Evolutionary conservation across 2,888 invertebrate genomes (phyloP).

Genomic region (Machimus atricapillus): DNA sequence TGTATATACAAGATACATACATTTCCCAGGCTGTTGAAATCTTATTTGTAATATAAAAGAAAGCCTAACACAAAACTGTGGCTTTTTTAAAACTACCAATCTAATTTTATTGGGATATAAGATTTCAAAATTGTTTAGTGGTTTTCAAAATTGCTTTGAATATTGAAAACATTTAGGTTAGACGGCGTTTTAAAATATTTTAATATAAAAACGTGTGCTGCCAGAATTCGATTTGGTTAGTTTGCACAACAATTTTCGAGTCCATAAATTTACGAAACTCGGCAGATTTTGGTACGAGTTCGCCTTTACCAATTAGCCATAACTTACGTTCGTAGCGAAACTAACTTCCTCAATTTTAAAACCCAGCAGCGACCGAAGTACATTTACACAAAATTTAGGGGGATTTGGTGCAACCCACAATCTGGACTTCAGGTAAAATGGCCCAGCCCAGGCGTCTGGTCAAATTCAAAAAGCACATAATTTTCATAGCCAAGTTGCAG

Average conservation of each 20-base stretch:
- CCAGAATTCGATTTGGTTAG: not conserved
- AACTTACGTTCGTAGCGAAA: not conserved
- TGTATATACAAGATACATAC: no score
- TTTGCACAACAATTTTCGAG: not conserved
- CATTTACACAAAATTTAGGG: not conserved
- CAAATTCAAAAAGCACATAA: not conserved
- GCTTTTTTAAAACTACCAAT: no score
- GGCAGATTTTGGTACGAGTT: not conserved
- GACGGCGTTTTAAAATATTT: not conserved
- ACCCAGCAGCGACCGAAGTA: not conserved
- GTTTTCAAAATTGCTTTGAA: no score
- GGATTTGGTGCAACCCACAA: not conserved
- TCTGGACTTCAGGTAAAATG: not conserved
- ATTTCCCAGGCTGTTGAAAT: no score
- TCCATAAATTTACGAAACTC: not conserved
- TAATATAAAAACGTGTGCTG: not conserved
- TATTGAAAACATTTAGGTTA: not conserved
- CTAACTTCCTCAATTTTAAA: not conserved
- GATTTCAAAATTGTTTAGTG: no score
- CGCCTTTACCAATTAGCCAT: not conserved
- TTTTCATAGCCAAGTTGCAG: not conserved
- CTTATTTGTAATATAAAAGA: no score
- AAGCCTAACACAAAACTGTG: no score
- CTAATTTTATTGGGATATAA: no score
- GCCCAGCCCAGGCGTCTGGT: not conserved